Base-by-base conservation (phyloP, 2,113 vertebrate species). In the Eurystomus gularis region DNA sequence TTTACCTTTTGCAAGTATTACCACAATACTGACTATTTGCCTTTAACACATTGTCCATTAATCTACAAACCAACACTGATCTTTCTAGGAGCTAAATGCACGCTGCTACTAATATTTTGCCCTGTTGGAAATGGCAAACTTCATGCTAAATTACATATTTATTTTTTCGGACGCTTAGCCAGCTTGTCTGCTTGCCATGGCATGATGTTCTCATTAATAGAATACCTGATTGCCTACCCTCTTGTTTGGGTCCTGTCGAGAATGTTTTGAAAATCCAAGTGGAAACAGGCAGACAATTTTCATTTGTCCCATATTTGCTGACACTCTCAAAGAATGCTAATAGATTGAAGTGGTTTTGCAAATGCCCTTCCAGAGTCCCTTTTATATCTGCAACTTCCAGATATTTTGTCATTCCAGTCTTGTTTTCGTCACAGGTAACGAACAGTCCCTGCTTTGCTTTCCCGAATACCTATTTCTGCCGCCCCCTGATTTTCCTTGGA, bases 261-360 rank as follows among this genome's bases (percentile, higher is more conserved):
- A 86, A 79, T n/a, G 37, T 84, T 93, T 88, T 91, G 69, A 92
- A 90, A 94, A 83, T 68, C 79, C 39, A 61, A 84, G 72, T 44
- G 48, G 92, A 93, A 94, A 58, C 48, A 83, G 52, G 42, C 68
- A 82, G 79, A 88, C 37, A 84, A 29, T 79, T 92, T 91, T 89
- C 61, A 76, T 91, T 95, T 87, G 78, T 91, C 52, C 69, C 31
- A 4, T 82, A 90, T 89, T 89, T 96, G 88, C 77, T 91, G 94
- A 91, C 73, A 69, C 0, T 0, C 49, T 93, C 49, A 28, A 94
- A 85, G 57, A 89, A 73, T 70, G 54, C 69, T 89, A 94, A 82
- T 85, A 84, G 80, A 89, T 52, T 76, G 93, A 92, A 92, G 82
- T 78, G 72, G n/a, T 54, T 94, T 92, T 87, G 57, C 69, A 87